Evolutionary conservation across 2,888 invertebrate species (phyloP), one percentile per base, ranked within the genome.

Genomic region (Limulus polyphemus): DNA sequence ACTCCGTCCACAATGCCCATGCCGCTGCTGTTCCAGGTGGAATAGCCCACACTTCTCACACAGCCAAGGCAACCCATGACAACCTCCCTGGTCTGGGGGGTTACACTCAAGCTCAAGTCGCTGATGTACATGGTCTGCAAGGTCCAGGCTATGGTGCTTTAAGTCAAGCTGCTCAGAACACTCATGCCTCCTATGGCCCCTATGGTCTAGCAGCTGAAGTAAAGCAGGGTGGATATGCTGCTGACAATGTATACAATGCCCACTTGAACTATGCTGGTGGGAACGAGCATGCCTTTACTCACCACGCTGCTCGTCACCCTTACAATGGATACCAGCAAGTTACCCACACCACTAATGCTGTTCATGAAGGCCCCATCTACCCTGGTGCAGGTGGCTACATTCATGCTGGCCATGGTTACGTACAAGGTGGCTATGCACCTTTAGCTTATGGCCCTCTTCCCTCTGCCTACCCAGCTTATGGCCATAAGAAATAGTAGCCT

Each of bases 61-160:
- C 60, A 2, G 59, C 66, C 11, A 60, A 66, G 62, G 60, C 61
- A 17, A 62, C 61, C 58, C 63, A 65, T 55, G 50, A 51, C 17
- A 61, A 62, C 14, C 11, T 55, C 5, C 51, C 63, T 49, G 64
- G 64, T 64, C 32, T 32, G 32, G 32, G 32, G 3, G 32, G 32
- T 32, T 32, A 32, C 32, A 32, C 32, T 32, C 32, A 32, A 32
- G 32, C 32, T 32, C 32, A 32, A 32, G 32, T 32, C 3, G 32
- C 7, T 32, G 32, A 32, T 32, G 32, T 32, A 32, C 32, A 12
- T 59, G 64, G 51, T 64, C 64, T 47, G 62, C 32, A 66, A 11
- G 66, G 66, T 0, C 63, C n/a, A 2, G 66, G 66, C 13, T 66
- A 62, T 47, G 64, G 66, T 56, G 61, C 52, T 47, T 57, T 66